Evolutionary conservation across 2,888 invertebrate genomes (phyloP).

Genomic region (Lamproptera curius): DNA sequence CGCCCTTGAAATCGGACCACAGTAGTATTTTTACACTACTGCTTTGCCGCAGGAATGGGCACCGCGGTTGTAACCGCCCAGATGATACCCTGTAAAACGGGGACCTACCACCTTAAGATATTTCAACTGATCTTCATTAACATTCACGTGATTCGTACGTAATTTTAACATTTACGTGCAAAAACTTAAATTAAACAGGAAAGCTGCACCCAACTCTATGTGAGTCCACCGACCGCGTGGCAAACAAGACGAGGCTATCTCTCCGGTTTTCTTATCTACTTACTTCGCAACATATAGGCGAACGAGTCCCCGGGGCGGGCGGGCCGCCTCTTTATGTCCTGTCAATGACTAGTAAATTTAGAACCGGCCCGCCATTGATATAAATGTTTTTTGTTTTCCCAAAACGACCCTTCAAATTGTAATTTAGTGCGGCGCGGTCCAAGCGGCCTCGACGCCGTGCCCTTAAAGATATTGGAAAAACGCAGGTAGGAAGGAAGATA

Average conservation of each 20-base stretch:
- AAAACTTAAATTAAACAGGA: no score
- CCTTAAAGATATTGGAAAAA: conserved; percentile 16
- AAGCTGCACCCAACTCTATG: conserved; percentile 45
- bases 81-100: no score
- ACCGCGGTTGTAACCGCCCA: no score
- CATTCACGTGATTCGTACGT: no score
- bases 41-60: no score
- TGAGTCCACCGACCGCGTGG: conserved; percentile 18
- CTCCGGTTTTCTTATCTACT: conserved; percentile 71
- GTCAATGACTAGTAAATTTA: conserved; percentile 78
- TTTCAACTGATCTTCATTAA: neutral
- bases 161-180: no score
- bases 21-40: no score
- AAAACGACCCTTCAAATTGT: conserved; percentile 72
- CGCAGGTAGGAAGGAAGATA: conserved; percentile 4
- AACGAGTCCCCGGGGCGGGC: conserved; percentile 63
- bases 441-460: conserved; percentile 38
- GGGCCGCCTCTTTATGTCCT: conserved; percentile 70
- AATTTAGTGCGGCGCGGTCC: conserved; percentile 63
- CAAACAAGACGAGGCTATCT: conserved; percentile 39
- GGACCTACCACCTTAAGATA: no score
- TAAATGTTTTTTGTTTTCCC: conserved; percentile 78
- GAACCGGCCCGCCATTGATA: conserved; percentile 74
- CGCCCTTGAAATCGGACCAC: no score
- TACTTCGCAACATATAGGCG: conserved; percentile 48